Base-by-base conservation (phyloP, 2,113 vertebrate genomes). In the Brachirus orientalis region DNA sequence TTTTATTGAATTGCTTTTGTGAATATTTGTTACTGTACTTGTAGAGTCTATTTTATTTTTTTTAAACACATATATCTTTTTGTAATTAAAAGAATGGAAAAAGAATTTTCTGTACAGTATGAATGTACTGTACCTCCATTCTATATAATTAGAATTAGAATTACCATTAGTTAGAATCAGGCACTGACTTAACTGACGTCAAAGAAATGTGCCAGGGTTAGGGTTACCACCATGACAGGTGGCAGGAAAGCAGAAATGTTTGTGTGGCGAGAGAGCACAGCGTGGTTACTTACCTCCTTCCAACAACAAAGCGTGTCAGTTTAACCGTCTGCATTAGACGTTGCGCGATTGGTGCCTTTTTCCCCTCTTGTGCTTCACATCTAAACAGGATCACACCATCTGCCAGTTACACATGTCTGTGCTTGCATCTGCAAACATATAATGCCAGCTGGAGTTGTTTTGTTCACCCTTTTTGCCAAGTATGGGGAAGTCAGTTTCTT, bases 381-480 rank as follows among this genome's bases (percentile, higher is more conserved):
- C 68, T 19, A 46, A 37, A 64, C 54, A 56, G 52, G 53, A 58
- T 47, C 62, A 59, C 44, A 51, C 45, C n/a, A 61, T 59, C 71
- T 57, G 54, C 37, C 2, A 44, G 40, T 5, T 19, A 11, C n/a
- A 8, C 18, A 4, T n/a, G 37, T 12, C 54, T 10, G 12, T 11
- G 3, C 7, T 8, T 22, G 38, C 19, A 41, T 28, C 18, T 60
- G 56, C 47, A 56, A 47, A 72, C 47, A 20, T 53, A 66, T 8
- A 1, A 19, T 51, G 47, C 41, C 59, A 28, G 35, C 10, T 51
- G 35, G 11, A 67, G 52, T 50, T 35, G 14, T 66, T 77, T 69
- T 80, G 75, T 74, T 79, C 20, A 4, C 28, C 28, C 3, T 28
- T 28, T 28, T 54, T 69, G 58, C 55, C 70, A 69, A 57, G 22